Evolutionary conservation across 92 coral and sea anemone species (phyloP).

Genomic region (Parazoanthus swiftii): DNA sequence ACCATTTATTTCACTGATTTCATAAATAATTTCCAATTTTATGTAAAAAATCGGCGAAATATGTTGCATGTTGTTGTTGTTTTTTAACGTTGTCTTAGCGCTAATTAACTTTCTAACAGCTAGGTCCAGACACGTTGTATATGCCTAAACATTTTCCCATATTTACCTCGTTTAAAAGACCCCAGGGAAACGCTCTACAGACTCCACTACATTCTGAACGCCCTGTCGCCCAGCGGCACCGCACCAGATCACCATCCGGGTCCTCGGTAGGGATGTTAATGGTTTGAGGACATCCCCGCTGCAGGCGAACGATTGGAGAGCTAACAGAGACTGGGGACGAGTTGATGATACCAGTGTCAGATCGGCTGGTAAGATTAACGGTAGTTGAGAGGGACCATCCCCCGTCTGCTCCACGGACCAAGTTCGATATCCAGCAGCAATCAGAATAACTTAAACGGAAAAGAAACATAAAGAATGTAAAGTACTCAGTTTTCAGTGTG

Average conservation of each 20-base stretch:
- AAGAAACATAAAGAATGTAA: too few relatives aligned
- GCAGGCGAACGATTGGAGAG: constrained; percentile 53
- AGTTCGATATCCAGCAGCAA: constrained; percentile 53
- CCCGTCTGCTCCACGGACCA: constrained; percentile 13
- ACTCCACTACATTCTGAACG: constrained; percentile 33
- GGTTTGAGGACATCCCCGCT: constrained; percentile 43
- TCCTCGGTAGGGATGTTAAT: constrained; percentile 58
- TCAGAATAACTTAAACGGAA: constrained; percentile 27
- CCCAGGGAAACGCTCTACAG: constrained; percentile 46
- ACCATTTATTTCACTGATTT: too few relatives aligned
- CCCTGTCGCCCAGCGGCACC: constrained; percentile 56
- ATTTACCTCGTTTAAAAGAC: constrained; percentile 53
- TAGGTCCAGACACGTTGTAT: too few relatives aligned
- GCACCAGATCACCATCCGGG: constrained; percentile 56
- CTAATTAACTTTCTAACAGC: too few relatives aligned
- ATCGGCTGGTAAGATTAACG: constrained; percentile 48
- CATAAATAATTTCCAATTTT: too few relatives aligned
- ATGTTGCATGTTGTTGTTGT: too few relatives aligned
- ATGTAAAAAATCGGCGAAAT: too few relatives aligned
- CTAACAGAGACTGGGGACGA: constrained; percentile 62
- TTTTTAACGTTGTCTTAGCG: too few relatives aligned
- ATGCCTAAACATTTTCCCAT: not conserved
- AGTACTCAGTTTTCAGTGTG: too few relatives aligned
- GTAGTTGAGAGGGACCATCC: constrained; percentile 49
- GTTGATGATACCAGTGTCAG: constrained; percentile 53